Evolutionary conservation across 2,888 invertebrate genomes (phyloP).

Genomic region (Cerastis rubricosa): DNA sequence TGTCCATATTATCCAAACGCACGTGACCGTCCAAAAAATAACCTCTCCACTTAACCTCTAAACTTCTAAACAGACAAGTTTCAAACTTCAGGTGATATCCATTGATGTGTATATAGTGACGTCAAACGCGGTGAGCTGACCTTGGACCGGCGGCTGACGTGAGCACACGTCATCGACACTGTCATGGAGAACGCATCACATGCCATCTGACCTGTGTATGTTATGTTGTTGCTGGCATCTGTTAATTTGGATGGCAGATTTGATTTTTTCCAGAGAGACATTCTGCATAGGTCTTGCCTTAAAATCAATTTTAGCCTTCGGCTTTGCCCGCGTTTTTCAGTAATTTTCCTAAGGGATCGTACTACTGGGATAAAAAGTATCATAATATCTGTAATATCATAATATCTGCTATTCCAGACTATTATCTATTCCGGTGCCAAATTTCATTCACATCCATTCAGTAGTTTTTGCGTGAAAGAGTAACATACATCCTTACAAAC

Average conservation of each 20-base stretch:
- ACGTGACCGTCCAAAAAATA: neutral
- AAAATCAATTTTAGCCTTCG: neutral
- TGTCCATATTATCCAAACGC: too few relatives aligned
- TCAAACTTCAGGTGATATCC: slow-evolving; percentile 21
- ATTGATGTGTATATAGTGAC: slow-evolving; percentile 25
- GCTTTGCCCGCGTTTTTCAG: too few relatives aligned
- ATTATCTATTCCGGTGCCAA: too few relatives aligned
- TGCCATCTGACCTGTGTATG: neutral
- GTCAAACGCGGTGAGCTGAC: slow-evolving; percentile 36
- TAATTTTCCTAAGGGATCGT: too few relatives aligned
- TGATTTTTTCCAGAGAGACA: neutral
- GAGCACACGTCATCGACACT: slow-evolving; percentile 21
- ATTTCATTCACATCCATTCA: too few relatives aligned
- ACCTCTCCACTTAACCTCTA: neutral
- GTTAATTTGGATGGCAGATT: neutral
- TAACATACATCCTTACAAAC: too few relatives aligned
- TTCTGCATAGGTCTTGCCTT: neutral
- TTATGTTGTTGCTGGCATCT: neutral
- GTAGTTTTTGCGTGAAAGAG: too few relatives aligned
- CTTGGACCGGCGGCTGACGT: slow-evolving; percentile 37
- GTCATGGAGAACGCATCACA: slow-evolving; percentile 27
- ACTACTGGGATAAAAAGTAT: too few relatives aligned
- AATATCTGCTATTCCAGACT: too few relatives aligned
- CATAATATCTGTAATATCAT: too few relatives aligned
- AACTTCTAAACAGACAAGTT: neutral